A percentile compares a stretch with the other conserved stretches of the same genome.
These are phyloP conservation scores for Lasius fuliginosus DNA, from an alignment of 2,888 invertebrate species.

Conservation along the genomic window DNA sequence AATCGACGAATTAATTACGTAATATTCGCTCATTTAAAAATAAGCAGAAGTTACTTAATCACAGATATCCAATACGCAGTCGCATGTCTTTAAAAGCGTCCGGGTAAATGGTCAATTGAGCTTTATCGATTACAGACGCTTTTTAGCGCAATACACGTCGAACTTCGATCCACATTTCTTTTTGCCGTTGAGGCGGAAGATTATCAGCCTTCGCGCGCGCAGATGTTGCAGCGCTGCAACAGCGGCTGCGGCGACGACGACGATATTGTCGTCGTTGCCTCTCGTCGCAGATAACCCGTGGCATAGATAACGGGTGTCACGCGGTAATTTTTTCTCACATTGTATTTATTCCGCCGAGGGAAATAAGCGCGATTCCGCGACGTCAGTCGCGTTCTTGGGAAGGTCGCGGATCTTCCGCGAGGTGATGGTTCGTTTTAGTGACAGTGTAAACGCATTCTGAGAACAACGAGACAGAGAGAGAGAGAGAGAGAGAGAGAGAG, in stretches of 20 bases:
- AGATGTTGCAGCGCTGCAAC: constrained; percentile 21
- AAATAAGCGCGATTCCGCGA: constrained; percentile 8
- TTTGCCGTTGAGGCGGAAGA: constrained; percentile 37
- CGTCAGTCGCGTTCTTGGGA: neutral
- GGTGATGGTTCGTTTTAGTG: neutral
- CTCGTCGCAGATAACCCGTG: constrained; percentile 39
- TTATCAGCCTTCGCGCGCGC: constrained; percentile 44
- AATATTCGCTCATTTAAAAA: neutral
- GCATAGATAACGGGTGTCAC: constrained; percentile 27
- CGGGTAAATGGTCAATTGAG: constrained; percentile 31
- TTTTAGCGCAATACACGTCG: constrained; percentile 27
- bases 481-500: no score
- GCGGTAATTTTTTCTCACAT: constrained; percentile 16
- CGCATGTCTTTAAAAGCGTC: neutral
- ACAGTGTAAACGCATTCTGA: constrained; percentile 3
- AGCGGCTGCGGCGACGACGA: neutral
- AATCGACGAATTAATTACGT: constrained; percentile 18
- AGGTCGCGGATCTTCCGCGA: neutral
- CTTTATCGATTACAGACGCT: constrained; percentile 42
- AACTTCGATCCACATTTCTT: constrained; percentile 36
- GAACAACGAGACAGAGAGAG: neutral
- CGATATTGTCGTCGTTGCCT: neutral
- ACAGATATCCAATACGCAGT: neutral
- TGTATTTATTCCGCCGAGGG: constrained; percentile 6
- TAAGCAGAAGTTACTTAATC: neutral